phyloP scores from a whole-genome alignment of 2,888 invertebrate genomes.

The Liopterus haemorrhoidalis region DNA sequence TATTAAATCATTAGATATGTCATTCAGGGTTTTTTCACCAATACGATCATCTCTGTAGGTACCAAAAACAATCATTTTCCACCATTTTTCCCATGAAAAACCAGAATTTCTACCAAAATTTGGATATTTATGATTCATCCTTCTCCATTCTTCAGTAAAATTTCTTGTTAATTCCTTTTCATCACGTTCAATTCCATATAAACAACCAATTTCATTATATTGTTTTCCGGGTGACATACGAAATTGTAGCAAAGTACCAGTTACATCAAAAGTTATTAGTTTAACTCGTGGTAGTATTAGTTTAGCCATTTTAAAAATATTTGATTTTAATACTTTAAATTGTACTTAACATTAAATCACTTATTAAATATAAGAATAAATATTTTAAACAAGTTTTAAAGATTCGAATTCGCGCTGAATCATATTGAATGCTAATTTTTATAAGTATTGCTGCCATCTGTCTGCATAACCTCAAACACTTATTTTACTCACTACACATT shows the following conservation, averaged over 20 bases:
- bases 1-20: conserved; percentile 57
- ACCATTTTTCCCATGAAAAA: conserved; percentile 76
- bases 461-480: no score
- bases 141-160: conserved; percentile 60
- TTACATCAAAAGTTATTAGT: conserved; percentile 82
- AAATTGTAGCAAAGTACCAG: conserved; percentile 75
- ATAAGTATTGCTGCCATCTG: no score
- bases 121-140: conserved; percentile 64
- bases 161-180: conserved; percentile 53
- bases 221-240: conserved; percentile 63
- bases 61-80: conserved; percentile 61
- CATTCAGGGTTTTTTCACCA: conserved; percentile 44
- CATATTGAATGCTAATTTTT: no score
- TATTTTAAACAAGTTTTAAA: no score
- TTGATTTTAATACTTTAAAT: conserved; percentile 1
- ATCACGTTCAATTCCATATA: conserved; percentile 62
- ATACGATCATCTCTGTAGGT: conserved; percentile 56
- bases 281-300: conserved; percentile 51
- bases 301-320: conserved; percentile 15
- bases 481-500: no score
- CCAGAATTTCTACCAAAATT: conserved; percentile 69
- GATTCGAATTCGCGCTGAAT: no score
- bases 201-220: conserved; percentile 64
- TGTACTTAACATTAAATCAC: no score
- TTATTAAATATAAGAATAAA: no score